Base-by-base conservation (phyloP, 2,888 invertebrate species). In the Drosophila pseudotakahashii region DNA sequence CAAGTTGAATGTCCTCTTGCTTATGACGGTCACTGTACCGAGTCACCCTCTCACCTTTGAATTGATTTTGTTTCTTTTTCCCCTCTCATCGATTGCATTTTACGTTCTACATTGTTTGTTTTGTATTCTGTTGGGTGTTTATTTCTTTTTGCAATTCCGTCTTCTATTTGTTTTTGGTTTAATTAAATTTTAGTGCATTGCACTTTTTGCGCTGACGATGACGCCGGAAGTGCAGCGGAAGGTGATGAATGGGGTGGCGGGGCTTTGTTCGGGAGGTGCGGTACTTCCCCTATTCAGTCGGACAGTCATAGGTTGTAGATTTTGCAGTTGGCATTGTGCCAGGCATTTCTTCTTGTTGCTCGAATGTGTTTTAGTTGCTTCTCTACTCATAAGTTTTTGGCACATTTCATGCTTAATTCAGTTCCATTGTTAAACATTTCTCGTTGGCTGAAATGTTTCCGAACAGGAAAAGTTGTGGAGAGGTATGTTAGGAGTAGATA, bases 181-280 rank as follows among this genome's bases (percentile, higher is more conserved):
- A 87, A 84, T 87, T 84, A 77, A 83, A 83, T 84, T 84, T 79
- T 81, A 87, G 88, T 87, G 71, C 87, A 84, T 87, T 84, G 84
- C 84, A 87, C 84, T 84, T 87, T 84, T 84, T 87, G 86, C 72
- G 47, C 70, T 64, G 51, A 63, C 73, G 77, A 39, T 64, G 69
- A 55, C 67, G 85, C 79, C 83, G 83, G 83, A 86, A 83, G 83
- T 86, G 76, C 79, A 78, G 67, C 81, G 71, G 71, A 61, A 74
- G 67, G 64, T 71, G 70, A 60, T 73, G 63, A 67, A 48, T 42
- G 59, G 73, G 55, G 32, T 19, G 36, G 50, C 10, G 32, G 11
- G 11, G 34, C 7, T 30, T 30, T 10, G 34, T 10, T 19, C 5
- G 1, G 19, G 6, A 48, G 52, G 73, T 72, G 60, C 50, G 58